Conservation (phyloP, 2,797 vertebrate genomes). For the Spinus pinus region DNA sequence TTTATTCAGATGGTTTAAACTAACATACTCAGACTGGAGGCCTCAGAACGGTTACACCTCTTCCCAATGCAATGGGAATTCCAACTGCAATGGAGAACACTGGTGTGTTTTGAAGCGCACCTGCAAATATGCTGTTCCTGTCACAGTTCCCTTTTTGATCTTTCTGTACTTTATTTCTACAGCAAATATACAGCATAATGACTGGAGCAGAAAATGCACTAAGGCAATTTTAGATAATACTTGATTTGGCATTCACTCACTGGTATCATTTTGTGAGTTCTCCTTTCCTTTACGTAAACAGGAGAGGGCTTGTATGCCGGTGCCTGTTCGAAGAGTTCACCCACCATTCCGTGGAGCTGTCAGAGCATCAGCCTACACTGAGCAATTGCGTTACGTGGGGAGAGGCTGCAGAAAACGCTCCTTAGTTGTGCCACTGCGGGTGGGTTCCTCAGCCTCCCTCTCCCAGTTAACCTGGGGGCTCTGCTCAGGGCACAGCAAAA, state of each 20-base stretch:
- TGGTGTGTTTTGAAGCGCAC: accelerated
- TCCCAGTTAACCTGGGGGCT: background rate
- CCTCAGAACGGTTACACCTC: background rate
- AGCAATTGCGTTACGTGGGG: background rate
- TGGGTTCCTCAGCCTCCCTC: background rate
- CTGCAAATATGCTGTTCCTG: accelerated
- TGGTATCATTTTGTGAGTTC: background rate
- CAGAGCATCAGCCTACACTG: background rate
- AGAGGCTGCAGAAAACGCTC: background rate
- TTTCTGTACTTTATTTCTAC: background rate
- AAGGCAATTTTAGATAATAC: background rate
- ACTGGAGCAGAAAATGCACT: background rate
- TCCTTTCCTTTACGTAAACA: background rate
- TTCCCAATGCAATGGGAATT: background rate
- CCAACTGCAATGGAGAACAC: background rate
- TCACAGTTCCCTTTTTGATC: background rate
- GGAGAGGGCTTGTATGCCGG: background rate
- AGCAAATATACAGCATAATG: background rate
- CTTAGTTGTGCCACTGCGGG: no score
- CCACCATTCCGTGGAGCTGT: background rate
- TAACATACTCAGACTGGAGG: background rate
- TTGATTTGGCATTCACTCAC: background rate
- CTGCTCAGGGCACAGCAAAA: background rate
- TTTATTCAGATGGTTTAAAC: background rate
- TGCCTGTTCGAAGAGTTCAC: background rate